These are phyloP conservation scores for Tortrix viridana DNA, from an alignment of 2,888 invertebrate species.

Conservation along the genomic window DNA sequence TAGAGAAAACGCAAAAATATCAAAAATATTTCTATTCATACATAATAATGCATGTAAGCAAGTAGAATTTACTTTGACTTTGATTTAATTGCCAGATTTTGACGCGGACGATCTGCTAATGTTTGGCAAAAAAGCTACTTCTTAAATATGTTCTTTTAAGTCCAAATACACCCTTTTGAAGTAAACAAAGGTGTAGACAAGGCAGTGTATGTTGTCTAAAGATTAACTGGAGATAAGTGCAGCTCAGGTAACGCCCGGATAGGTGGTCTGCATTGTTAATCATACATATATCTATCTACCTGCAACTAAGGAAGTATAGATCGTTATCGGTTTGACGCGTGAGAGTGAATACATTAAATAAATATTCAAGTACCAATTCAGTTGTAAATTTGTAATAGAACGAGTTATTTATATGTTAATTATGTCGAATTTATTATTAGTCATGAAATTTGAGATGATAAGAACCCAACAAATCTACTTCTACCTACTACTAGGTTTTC, in stretches of 20 bases:
- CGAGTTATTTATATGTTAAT: not conserved
- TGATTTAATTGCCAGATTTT: no score
- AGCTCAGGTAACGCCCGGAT: not conserved
- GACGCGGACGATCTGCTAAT: no score
- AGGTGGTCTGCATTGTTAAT: constrained; percentile 15
- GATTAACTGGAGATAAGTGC: not conserved
- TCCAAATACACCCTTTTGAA: not conserved
- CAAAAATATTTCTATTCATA: no score
- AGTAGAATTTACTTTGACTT: no score
- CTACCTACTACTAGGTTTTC: constrained; percentile 1
- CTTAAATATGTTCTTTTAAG: no score
- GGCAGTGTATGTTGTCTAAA: not conserved
- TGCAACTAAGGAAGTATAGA: no score
- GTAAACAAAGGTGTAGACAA: constrained; percentile 7
- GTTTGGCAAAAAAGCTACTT: no score
- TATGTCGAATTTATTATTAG: constrained; percentile 11
- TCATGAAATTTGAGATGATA: constrained; percentile 24
- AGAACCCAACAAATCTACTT: constrained; percentile 3
- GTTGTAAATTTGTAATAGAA: constrained; percentile 10
- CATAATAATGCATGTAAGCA: no score
- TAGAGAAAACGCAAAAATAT: no score
- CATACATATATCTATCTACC: constrained; percentile 6
- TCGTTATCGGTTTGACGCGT: constrained; percentile 10
- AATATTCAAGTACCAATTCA: constrained; percentile 15
- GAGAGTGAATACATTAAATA: constrained; percentile 13